Evolutionary conservation across 2,888 invertebrate species (phyloP).

Genomic region (Tortrix viridana): DNA sequence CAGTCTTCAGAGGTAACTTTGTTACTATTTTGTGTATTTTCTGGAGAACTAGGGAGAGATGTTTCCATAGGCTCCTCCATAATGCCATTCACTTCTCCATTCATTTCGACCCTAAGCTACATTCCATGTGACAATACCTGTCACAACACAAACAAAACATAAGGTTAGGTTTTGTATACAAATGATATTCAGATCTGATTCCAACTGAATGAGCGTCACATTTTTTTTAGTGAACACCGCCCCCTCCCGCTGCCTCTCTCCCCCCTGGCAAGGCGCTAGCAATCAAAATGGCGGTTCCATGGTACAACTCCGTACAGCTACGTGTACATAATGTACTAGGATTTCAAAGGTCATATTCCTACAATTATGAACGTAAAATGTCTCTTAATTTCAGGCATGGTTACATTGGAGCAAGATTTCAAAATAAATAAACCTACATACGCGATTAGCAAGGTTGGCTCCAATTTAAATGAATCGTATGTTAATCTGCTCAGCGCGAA

Average conservation of each 20-base stretch:
- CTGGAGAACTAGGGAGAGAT: slow-evolving; percentile 45
- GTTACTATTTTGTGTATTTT: slow-evolving; percentile 37
- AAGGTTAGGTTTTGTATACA: slow-evolving; percentile 58
- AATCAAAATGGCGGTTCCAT: slow-evolving; percentile 81
- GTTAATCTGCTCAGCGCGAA: too few relatives aligned
- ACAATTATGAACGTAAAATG: slow-evolving; percentile 31
- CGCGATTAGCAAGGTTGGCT: slow-evolving; percentile 40
- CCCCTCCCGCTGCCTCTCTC: slow-evolving; percentile 60
- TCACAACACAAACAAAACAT: slow-evolving; percentile 57
- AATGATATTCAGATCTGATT: slow-evolving; percentile 55
- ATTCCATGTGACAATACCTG: slow-evolving; percentile 68
- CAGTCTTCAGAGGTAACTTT: slow-evolving; percentile 44
- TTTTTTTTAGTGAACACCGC: slow-evolving; percentile 68
- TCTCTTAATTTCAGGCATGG: slow-evolving; percentile 18
- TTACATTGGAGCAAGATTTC: slow-evolving; percentile 22
- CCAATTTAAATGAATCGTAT: slow-evolving; percentile 23
- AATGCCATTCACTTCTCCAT: slow-evolving; percentile 69
- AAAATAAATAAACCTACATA: slow-evolving; percentile 30
- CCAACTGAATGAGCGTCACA: slow-evolving; percentile 63
- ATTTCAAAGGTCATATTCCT: slow-evolving; percentile 52
- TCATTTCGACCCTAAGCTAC: slow-evolving; percentile 64
- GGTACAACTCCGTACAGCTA: slow-evolving; percentile 66
- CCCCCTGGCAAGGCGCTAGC: slow-evolving; percentile 73
- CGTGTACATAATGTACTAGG: slow-evolving; percentile 63
- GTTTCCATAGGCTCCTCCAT: slow-evolving; percentile 67